Evolutionary conservation across 2,797 vertebrate species (phyloP), one percentile per base, ranked within the genome.

Genomic region (Phalanger gymnotis): DNA sequence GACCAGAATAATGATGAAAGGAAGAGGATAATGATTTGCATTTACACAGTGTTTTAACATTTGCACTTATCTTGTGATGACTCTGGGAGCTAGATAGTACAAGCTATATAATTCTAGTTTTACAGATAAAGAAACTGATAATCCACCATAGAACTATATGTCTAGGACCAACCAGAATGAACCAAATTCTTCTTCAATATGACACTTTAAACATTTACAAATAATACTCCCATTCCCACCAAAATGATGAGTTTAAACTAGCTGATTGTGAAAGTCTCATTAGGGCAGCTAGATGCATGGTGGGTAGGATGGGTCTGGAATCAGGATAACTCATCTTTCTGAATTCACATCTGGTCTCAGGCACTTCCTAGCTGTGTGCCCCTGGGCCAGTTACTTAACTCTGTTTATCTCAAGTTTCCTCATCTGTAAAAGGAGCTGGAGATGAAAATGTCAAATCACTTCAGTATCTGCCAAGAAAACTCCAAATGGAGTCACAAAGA

Each of bases 51-150:
- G 13, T 73, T 34, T 73, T 73, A 73, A 73, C 34, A 73, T 73
- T 40, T 5, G 0, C 22, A 5, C 16, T 73, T 40, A 73, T 16
- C 34, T n/a, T n/a, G n/a, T 19, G 34, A 73, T 73, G 16, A 7
- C 61, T 5, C 16, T 19, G 5, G n/a, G 34, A 73, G 14, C 7
- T 40, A n/a, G 61, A 61, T 34, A 73, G 34, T 22, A 73, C 34
- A 92, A 87, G 51, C 92, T 93, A 30, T 61, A 47, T 9, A 3
- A 94, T 92, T 92, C 5, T 47, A 93, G 40, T 90, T 96, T 92
- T 92, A 90, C 6, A 87, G 28, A 93, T 25, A 27, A 90, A 90
- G 94, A 94, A 92, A 87, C 2, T 13, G 34, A 95, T 90, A 31
- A 10, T 14, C 19, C 94, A 34, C 7, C 22, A 27, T 51, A 87